Evolutionary conservation across 2,888 invertebrate species (phyloP).

Genomic region (Acrocera orbiculus): DNA sequence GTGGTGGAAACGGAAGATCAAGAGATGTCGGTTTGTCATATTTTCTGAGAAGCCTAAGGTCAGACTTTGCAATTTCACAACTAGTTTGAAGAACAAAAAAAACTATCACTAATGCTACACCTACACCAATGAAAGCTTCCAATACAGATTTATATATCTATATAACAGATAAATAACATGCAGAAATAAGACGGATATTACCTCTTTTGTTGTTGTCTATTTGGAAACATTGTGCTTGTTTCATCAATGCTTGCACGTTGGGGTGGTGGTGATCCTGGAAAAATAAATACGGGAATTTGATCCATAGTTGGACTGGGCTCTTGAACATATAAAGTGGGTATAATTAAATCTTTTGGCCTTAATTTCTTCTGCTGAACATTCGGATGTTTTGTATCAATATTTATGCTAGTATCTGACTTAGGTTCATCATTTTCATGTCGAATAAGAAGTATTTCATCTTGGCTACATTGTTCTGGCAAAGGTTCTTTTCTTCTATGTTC

Average conservation of each 20-base stretch:
- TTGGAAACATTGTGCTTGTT: conserved; percentile 27
- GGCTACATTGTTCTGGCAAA: too few relatives aligned
- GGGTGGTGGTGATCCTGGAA: conserved; percentile 40
- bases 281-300: conserved; percentile 29
- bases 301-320: conserved; percentile 47
- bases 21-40: conserved; percentile 43
- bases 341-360: conserved; percentile 36
- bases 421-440: neutral
- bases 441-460: too few relatives aligned
- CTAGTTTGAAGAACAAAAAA: too few relatives aligned
- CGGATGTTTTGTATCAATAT: conserved; percentile 22
- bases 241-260: conserved; percentile 30
- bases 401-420: conserved; percentile 16
- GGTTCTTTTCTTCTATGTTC: too few relatives aligned
- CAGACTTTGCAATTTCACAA: conserved; percentile 17
- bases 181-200: too few relatives aligned
- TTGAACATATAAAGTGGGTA: conserved; percentile 47
- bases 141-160: too few relatives aligned
- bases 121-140: too few relatives aligned
- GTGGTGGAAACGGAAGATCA: conserved; percentile 44
- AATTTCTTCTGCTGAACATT: conserved; percentile 19
- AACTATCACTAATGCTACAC: too few relatives aligned
- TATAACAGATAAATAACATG: too few relatives aligned
- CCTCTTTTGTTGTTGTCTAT: conserved; percentile 34
- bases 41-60: conserved; percentile 38